Percentiles rank a stretch among this genome's conserved stretches.
phyloP scores from a whole-genome alignment of 1,140 invertebrate species.

The Apis dorsata region DNA sequence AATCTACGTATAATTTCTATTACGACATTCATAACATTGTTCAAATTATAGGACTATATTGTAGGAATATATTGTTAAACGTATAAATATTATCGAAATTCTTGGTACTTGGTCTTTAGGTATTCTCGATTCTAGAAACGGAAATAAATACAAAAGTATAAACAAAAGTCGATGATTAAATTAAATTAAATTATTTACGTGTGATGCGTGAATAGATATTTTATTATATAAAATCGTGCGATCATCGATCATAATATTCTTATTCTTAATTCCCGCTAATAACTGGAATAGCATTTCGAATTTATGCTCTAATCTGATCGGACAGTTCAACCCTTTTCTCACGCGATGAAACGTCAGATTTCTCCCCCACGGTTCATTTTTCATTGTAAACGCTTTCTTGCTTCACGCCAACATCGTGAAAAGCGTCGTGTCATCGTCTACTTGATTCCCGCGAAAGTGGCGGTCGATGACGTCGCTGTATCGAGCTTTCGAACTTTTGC shows the following conservation, averaged over 20 bases:
- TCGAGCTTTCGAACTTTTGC: conserved; percentile 62
- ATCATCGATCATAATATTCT: neutral
- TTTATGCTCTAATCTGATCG: neutral
- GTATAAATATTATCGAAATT: no score
- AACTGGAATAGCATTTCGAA: neutral
- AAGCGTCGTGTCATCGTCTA: conserved; percentile 40
- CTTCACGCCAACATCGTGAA: neutral
- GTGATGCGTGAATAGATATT: no score
- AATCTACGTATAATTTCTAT: no score
- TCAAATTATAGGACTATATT: no score
- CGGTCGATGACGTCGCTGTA: conserved; percentile 51
- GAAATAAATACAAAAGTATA: no score
- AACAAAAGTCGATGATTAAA: no score
- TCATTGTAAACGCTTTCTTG: conserved; percentile 50
- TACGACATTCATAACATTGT: no score
- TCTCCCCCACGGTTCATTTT: conserved; percentile 54
- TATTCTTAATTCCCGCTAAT: neutral
- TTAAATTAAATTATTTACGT: no score
- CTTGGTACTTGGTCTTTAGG: no score
- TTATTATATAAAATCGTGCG: neutral
- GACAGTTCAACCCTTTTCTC: conserved; percentile 18
- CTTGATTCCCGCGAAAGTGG: conserved; percentile 25
- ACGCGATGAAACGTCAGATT: conserved; percentile 44
- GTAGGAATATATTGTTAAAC: no score
- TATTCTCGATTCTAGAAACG: no score